phyloP scores from a whole-genome alignment of 2,113 vertebrate species.

The Tyrannus savana region DNA sequence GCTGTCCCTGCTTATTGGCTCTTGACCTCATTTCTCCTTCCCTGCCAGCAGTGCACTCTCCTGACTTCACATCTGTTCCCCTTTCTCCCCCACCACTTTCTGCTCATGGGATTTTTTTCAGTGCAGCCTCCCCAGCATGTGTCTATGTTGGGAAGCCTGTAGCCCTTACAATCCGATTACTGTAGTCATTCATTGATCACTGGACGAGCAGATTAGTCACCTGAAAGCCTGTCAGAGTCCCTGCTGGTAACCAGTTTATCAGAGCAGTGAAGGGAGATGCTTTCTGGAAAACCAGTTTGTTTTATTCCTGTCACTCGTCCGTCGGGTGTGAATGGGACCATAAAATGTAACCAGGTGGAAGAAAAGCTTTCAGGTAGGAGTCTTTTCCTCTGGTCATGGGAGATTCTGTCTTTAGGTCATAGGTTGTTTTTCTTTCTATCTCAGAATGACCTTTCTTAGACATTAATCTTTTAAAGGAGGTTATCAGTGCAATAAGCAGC shows the following conservation, averaged over 20 bases:
- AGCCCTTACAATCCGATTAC: constrained; percentile 67
- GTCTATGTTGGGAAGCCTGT: constrained; percentile 46
- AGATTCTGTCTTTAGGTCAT: background rate
- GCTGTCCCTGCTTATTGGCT: background rate
- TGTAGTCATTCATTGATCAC: constrained; percentile 41
- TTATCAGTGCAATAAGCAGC: background rate
- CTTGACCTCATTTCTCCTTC: background rate
- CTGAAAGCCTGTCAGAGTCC: constrained; percentile 48
- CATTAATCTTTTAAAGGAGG: constrained; percentile 28
- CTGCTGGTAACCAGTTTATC: constrained; percentile 29
- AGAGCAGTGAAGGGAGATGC: constrained; percentile 34
- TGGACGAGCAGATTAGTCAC: constrained; percentile 55
- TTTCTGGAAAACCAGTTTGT: constrained; percentile 17
- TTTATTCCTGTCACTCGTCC: constrained; percentile 7
- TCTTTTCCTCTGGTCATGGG: background rate
- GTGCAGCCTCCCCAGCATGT: background rate
- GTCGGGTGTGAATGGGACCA: background rate
- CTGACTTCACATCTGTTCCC: constrained; percentile 6
- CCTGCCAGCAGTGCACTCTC: background rate
- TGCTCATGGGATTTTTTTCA: background rate
- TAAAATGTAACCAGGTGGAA: constrained; percentile 6
- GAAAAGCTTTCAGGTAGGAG: constrained; percentile 61
- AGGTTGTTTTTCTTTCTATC: background rate
- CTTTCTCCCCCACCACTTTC: background rate
- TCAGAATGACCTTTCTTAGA: background rate